A percentile compares a stretch with the other conserved stretches of the same genome.
phyloP scores from a whole-genome alignment of 2,797 vertebrate genomes.

The Buceros bicornis region DNA sequence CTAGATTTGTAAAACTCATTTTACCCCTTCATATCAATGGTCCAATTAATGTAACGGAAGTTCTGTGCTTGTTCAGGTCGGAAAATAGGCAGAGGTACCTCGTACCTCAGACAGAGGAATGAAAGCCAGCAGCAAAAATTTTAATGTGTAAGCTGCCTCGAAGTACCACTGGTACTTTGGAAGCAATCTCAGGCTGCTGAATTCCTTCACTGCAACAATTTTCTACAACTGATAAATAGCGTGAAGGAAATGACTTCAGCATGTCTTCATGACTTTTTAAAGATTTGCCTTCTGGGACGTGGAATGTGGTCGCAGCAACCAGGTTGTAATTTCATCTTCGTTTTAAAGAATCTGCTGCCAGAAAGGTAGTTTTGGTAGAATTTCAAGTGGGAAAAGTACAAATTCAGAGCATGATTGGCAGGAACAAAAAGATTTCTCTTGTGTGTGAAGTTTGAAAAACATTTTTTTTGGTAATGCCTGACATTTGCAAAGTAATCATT shows the following conservation, averaged over 20 bases:
- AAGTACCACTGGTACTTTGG: background rate
- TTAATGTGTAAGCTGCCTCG: background rate
- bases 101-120: background rate
- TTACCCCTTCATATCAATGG: background rate
- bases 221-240: background rate
- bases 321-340: background rate
- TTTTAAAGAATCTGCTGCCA: background rate
- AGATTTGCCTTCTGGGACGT: background rate
- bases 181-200: background rate
- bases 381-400: background rate
- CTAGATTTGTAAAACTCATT: background rate
- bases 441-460: background rate
- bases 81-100: background rate
- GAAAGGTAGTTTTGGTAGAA: background rate
- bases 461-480: background rate
- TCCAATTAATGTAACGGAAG: background rate
- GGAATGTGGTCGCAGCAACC: background rate
- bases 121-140: background rate
- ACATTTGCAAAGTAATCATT: background rate
- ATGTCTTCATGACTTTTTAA: background rate
- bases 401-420: background rate
- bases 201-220: background rate
- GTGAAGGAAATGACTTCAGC: slow-evolving; percentile 2
- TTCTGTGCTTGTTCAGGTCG: background rate
- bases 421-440: background rate